Conservation (phyloP, 1,140 invertebrate genomes). For the Contarinia nasturtii region DNA sequence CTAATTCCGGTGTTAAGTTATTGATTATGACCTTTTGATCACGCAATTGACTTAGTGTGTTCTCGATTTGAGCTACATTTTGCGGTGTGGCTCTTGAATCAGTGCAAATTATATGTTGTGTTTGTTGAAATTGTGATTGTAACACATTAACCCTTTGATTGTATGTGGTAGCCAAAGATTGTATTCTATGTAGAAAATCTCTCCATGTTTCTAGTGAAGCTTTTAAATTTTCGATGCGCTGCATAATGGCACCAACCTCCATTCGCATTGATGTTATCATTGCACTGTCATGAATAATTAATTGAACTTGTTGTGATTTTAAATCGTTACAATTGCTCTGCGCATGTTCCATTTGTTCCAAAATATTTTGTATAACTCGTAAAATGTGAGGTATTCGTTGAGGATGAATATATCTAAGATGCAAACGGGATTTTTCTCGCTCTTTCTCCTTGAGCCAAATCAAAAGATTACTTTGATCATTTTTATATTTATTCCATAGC, state of each 20-base stretch:
- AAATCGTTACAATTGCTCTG: slow-evolving; percentile 40
- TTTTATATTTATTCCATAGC: slow-evolving; percentile 65
- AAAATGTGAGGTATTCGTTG: slow-evolving; percentile 51
- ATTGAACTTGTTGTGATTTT: slow-evolving; percentile 39
- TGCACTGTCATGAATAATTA: slow-evolving; percentile 46
- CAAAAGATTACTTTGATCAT: slow-evolving; percentile 46
- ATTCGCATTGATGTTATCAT: slow-evolving; percentile 55
- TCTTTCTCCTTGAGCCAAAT: slow-evolving; percentile 67
- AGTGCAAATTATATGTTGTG: slow-evolving; percentile 32
- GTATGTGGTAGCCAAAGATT: slow-evolving; percentile 35
- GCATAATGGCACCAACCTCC: slow-evolving; percentile 53
- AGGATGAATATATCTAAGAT: slow-evolving; percentile 60
- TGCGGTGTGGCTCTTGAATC: slow-evolving; percentile 23
- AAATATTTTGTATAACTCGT: slow-evolving; percentile 40
- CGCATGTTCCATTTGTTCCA: slow-evolving; percentile 45
- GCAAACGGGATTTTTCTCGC: slow-evolving; percentile 51
- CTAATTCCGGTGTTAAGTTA: slow-evolving; percentile 36
- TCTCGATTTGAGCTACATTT: slow-evolving; percentile 27
- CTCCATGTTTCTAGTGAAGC: slow-evolving; percentile 68
- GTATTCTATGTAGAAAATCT: slow-evolving; percentile 44
- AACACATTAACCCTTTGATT: slow-evolving; percentile 34
- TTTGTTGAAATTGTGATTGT: slow-evolving; percentile 33
- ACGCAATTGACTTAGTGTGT: slow-evolving; percentile 35
- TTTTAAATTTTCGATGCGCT: slow-evolving; percentile 54
- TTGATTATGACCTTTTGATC: slow-evolving; percentile 34